Evolutionary conservation across 2,113 vertebrate species (phyloP).

Genomic region (Eptesicus fuscus): DNA sequence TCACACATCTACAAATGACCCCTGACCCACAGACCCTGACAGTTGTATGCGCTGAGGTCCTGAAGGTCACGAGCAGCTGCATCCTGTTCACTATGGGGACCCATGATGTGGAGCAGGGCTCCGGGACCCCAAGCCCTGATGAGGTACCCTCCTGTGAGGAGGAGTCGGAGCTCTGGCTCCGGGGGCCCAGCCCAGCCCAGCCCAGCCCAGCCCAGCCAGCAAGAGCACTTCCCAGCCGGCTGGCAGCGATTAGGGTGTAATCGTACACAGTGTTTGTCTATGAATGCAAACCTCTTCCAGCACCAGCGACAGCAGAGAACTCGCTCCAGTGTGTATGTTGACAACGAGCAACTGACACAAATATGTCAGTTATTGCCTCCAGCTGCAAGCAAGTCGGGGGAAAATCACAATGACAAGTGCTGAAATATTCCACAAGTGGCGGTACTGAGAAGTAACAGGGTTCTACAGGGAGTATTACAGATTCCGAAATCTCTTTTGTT

Average conservation of each 20-base stretch:
- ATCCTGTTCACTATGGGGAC: not conserved
- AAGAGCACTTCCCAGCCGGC: not conserved
- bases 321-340: not conserved
- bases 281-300: constrained; percentile 34
- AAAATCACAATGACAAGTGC: constrained; percentile 46
- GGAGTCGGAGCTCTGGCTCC: not conserved
- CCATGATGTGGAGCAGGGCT: fast-evolving
- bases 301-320: constrained; percentile 13
- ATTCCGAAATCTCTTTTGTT: constrained; percentile 31
- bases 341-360: not conserved
- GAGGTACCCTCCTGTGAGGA: not conserved
- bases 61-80: not conserved
- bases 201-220: not conserved
- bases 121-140: not conserved
- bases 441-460: constrained; percentile 40
- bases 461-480: constrained; percentile 2
- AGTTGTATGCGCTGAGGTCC: not conserved
- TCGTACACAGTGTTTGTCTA: not conserved
- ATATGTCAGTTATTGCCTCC: constrained; percentile 37
- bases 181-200: not conserved
- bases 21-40: not conserved
- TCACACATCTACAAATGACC: not conserved
- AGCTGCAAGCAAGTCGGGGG: constrained; percentile 33
- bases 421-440: constrained; percentile 43
- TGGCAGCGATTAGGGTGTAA: not conserved